Conservation (phyloP, 2,888 invertebrate genomes). For the Diplazon laetatorius region DNA sequence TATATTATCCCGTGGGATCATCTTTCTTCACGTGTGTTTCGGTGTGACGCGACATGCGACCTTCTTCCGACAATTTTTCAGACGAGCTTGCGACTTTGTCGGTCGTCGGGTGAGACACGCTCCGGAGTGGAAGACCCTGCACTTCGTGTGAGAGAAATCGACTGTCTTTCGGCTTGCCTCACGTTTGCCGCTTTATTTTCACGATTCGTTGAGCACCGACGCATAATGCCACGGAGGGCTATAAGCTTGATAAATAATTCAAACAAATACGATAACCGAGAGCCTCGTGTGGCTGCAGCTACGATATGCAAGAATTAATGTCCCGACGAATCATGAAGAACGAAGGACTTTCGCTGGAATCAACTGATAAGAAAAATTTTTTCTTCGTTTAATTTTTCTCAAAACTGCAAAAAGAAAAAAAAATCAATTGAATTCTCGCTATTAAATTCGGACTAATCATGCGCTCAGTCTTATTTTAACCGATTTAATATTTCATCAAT, state of each 20-base stretch:
- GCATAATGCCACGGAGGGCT: background rate
- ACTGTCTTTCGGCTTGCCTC: slow-evolving; percentile 10
- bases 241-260: slow-evolving; percentile 18
- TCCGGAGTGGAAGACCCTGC: background rate
- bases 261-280: background rate
- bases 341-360: background rate
- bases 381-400: no score
- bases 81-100: slow-evolving; percentile 19
- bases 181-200: slow-evolving; percentile 31
- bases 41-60: slow-evolving; percentile 30
- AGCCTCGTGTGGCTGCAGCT: background rate
- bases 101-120: slow-evolving; percentile 13
- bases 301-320: background rate
- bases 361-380: no score
- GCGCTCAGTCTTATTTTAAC: no score
- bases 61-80: slow-evolving; percentile 51
- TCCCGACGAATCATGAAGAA: background rate
- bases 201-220: slow-evolving; percentile 21
- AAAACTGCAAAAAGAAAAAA: no score
- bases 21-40: slow-evolving; percentile 45
- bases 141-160: background rate
- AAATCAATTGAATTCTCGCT: no score
- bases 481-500: no score
- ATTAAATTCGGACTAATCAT: no score
- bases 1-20: slow-evolving; percentile 22